A percentile compares a stretch with the other conserved stretches of the same genome.
These are phyloP conservation scores for Phoebastria nigripes DNA, from an alignment of 2,797 vertebrate genomes.

Conservation along the genomic window DNA sequence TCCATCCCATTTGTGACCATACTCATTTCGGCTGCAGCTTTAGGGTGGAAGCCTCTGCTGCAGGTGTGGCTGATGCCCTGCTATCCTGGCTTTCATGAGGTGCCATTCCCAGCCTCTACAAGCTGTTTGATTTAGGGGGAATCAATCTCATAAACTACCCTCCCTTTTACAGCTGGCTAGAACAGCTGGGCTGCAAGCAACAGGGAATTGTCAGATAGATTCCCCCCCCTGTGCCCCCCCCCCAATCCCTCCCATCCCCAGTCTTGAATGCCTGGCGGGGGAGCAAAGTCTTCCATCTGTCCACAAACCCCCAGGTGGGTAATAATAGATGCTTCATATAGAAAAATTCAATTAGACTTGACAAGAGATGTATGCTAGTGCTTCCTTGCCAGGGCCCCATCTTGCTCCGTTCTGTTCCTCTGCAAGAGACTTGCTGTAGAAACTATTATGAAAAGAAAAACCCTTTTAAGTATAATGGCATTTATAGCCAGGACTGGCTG, in stretches of 20 bases:
- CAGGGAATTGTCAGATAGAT: neutral
- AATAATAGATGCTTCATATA: conserved; percentile 23
- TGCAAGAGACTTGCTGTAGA: neutral
- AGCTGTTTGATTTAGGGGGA: neutral
- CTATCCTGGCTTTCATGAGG: neutral
- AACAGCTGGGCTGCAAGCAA: conserved; percentile 19
- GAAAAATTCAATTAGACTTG: conserved; percentile 37
- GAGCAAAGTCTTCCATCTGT: conserved; percentile 36
- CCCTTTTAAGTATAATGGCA: neutral
- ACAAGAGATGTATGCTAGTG: conserved; percentile 3
- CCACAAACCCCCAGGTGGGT: neutral
- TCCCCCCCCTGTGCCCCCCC: too few relatives aligned
- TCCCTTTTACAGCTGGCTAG: neutral
- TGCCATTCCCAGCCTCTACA: neutral
- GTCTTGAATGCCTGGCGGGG: neutral
- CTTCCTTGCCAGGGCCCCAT: neutral
- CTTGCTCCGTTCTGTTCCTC: neutral
- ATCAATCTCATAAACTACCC: neutral
- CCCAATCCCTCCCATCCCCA: neutral
- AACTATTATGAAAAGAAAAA: neutral
- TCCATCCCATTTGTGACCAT: neutral
- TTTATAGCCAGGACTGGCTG: neutral
- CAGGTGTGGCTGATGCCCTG: neutral
- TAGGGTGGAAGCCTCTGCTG: neutral
- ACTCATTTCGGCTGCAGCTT: neutral